These are phyloP conservation scores for Nestor notabilis DNA, from an alignment of 2,113 vertebrate genomes.

Conservation along the genomic window DNA sequence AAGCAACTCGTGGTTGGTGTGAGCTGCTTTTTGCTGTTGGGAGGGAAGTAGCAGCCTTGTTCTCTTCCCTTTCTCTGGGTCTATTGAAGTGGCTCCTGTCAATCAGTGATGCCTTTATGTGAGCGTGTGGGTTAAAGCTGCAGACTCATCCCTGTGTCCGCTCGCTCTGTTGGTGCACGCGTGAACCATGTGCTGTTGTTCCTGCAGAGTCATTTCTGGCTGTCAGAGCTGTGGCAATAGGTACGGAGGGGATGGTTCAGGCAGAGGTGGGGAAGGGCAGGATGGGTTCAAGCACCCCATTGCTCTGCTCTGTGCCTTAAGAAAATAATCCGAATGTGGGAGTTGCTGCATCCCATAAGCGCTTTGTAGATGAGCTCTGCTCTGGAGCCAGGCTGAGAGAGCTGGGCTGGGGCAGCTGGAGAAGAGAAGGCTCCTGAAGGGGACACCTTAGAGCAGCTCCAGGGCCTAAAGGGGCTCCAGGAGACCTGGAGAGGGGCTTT, in stretches of 20 bases:
- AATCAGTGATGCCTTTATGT: neutral
- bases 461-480: too few species aligned
- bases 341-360: neutral
- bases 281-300: neutral
- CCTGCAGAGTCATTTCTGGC: neutral
- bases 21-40: neutral
- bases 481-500: too few species aligned
- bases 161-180: too few species aligned
- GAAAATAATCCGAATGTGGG: neutral
- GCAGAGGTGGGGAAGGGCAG: neutral
- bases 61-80: neutral
- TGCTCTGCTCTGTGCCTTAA: neutral
- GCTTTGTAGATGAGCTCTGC: neutral
- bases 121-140: neutral
- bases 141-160: neutral
- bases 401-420: neutral
- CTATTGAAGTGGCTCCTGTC: neutral
- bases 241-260: neutral
- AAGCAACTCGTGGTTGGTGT: neutral
- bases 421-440: neutral
- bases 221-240: neutral
- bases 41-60: neutral
- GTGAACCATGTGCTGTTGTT: accelerated
- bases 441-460: neutral
- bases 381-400: neutral